Evolutionary conservation across 2,888 invertebrate species (phyloP), one percentile per base, ranked within the genome.

Genomic region (Myathropa florea): DNA sequence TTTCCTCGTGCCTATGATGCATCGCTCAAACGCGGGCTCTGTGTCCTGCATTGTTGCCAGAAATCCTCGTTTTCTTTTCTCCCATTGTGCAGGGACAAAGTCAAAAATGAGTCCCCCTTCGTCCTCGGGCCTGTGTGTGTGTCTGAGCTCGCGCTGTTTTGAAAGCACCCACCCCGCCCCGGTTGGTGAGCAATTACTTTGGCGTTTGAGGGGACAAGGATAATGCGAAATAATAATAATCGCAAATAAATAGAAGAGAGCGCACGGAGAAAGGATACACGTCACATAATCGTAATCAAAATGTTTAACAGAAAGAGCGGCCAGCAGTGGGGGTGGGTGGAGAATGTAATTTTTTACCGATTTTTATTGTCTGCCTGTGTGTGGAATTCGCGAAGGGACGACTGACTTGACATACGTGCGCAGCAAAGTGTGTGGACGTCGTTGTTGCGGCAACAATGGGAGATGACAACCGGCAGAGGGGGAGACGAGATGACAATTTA

Each of bases 181-280:
- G 7, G 46, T 55, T 10, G 57, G 57, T 7, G 57, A 83, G 86
- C 86, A 86, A 86, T 86, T 86, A 86, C 86, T 86, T 86, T 86
- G 83, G 79, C 86, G 71, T 86, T 86, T 86, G 83, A 83, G 75
- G 78, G 86, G 86, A 86, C 83, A 86, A 63, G 86, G 55, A 82
- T 85, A 46, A 46, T 46, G n/a, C 39, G n/a, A 46, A 86, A 86
- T 86, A 85, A 85, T 81, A 86, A 86, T 86, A 86, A 86, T 86
- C 86, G 71, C 71, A 83, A 86, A 86, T 86, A 86, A 83, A 83
- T 86, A 83, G 75, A 67, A 57, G 57, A 12, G 28, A 6, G 30
- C 30, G 30, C 21, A 12, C 28, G 10, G 63, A 14, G 18, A 82
- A 73, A 67, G 61, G 70, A 75, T 59, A 71, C 82, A 75, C 71